Evolutionary conservation across 2,113 vertebrate genomes (phyloP).

Genomic region (Corvus moneduloides): DNA sequence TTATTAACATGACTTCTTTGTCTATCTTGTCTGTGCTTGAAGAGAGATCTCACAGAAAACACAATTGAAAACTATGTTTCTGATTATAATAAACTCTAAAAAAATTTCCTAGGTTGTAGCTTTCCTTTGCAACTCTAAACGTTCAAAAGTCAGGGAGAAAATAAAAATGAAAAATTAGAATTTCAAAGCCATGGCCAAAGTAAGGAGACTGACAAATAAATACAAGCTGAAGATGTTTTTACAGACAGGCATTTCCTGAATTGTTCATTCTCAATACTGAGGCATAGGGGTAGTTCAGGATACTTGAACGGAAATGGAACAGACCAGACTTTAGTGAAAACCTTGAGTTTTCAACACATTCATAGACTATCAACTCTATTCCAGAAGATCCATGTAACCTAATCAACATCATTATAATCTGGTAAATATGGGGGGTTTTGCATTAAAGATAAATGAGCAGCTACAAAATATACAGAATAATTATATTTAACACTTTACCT

Average conservation of each 20-base stretch:
- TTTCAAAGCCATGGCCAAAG: not conserved
- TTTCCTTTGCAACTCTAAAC: not conserved
- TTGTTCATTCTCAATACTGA: not conserved
- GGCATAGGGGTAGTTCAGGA: not conserved
- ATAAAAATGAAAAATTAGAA: not conserved
- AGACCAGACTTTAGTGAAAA: not conserved
- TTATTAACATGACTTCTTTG: rapidly evolving
- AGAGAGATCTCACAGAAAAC: not conserved
- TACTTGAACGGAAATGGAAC: not conserved
- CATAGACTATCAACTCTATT: not conserved
- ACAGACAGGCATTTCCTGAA: not conserved
- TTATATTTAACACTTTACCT: not conserved
- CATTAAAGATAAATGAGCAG: not conserved
- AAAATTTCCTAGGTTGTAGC: not conserved
- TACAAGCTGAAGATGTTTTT: not conserved
- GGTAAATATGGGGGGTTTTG: not conserved
- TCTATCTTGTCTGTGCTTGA: not conserved
- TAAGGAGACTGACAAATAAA: not conserved
- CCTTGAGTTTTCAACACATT: not conserved
- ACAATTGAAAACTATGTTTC: not conserved
- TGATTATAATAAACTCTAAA: not conserved
- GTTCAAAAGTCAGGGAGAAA: not conserved
- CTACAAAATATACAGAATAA: not conserved
- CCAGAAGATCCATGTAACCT: not conserved
- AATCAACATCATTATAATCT: not conserved